Base-by-base conservation (phyloP, 2,797 vertebrate genomes). In the Chaetophractus vellerosus region DNA sequence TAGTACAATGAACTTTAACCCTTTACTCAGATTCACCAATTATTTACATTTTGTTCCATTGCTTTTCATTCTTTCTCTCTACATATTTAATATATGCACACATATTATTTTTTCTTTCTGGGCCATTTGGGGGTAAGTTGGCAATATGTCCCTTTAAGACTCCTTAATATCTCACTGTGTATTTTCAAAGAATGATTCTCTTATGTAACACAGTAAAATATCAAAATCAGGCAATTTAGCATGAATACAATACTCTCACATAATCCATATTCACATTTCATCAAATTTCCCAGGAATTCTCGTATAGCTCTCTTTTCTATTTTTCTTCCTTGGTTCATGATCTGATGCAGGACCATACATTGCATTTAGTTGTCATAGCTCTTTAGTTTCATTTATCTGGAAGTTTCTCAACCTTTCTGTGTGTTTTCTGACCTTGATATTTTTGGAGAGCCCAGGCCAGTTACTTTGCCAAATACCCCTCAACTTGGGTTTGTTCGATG, bases 181-280 rank as follows among this genome's bases (percentile, higher is more conserved):
- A 24, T 78, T 94, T 92, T 81, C 59, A 85, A 72, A 68, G 66
- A 59, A 64, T 33, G 38, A 66, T 45, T 80, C 31, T 71, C 31
- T 87, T 55, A 72, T 10, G 68, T 83, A 83, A n/a, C 23, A 48
- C 4, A 45, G 71, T 41, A 45, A 84, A 91, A 68, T 83, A 72
- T 45, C 85, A 75, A 91, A 96, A 52, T 38, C 74, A 92, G 28
- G 33, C 92, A 66, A 63, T 59, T n/a, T 72, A 96, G 80, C 28
- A 18, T 76, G n/a, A 75, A 52, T 36, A n/a, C 18, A 69, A 1
- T 7, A 38, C 45, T 75, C 23, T 31, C 50, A 19, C 0, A 79
- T 71, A 88, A 75, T 61, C 33, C 8, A 10, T 50, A 50, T 75
- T 71, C 57, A 68, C 41, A 78, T 71, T 38, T 48, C 38, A 48